Evolutionary conservation across 2,888 invertebrate species (phyloP).

Genomic region (Calameuta idolon): DNA sequence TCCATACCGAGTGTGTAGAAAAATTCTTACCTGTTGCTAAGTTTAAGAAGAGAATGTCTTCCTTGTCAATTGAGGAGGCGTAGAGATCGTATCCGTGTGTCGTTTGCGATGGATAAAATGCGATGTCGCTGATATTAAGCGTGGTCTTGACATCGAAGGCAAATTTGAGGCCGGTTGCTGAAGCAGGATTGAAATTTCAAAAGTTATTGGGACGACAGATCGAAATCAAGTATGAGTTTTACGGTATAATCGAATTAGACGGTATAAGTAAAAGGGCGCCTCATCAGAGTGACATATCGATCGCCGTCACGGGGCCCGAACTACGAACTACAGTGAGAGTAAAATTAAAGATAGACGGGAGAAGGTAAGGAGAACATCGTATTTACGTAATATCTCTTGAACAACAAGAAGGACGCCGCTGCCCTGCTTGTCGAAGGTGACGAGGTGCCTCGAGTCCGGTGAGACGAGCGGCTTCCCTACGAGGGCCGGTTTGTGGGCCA

Average conservation of each 20-base stretch:
- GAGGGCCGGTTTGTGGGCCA: conserved; percentile 73
- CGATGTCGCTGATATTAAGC: conserved; percentile 78
- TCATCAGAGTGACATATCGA: too few relatives aligned
- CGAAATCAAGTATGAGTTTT: too few relatives aligned
- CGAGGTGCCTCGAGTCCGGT: conserved; percentile 78
- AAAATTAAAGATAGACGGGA: conserved; percentile 11
- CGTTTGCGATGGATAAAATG: conserved; percentile 79
- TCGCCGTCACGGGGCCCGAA: neutral
- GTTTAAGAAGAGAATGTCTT: conserved; percentile 79
- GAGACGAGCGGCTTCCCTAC: conserved; percentile 77
- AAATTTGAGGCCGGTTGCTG: conserved; percentile 76
- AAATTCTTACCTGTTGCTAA: conserved; percentile 72
- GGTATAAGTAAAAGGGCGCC: too few relatives aligned
- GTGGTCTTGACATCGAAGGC: conserved; percentile 82
- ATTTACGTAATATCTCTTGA: conserved; percentile 74
- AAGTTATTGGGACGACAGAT: too few relatives aligned
- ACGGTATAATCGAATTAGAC: too few relatives aligned
- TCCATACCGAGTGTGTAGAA: neutral
- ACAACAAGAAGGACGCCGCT: conserved; percentile 73
- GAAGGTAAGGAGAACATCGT: neutral
- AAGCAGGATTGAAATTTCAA: conserved; percentile 32
- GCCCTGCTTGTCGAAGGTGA: conserved; percentile 74
- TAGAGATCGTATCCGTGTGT: conserved; percentile 81
- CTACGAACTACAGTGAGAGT: too few relatives aligned
- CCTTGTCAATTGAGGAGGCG: conserved; percentile 78